These are phyloP conservation scores for Chironomus tentans DNA, from an alignment of 2,888 invertebrate genomes.

Conservation along the genomic window DNA sequence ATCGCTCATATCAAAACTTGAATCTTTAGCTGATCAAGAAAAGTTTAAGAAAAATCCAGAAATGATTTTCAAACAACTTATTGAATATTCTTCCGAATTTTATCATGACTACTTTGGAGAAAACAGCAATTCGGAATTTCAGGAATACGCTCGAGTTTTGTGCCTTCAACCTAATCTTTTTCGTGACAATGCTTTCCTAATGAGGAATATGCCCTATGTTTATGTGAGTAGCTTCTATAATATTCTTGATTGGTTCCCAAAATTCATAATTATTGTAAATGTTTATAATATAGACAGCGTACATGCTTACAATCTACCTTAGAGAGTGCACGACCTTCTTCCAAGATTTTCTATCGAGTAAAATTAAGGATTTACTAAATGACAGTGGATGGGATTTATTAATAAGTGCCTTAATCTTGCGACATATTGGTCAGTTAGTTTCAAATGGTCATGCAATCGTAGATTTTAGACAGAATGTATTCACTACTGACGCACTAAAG, in stretches of 20 bases:
- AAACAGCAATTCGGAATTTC: neutral
- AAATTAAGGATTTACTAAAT: constrained; percentile 34
- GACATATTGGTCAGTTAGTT: constrained; percentile 70
- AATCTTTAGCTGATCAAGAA: neutral
- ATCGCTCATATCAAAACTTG: neutral
- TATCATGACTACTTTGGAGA: constrained; percentile 9
- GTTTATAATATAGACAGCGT: constrained; percentile 48
- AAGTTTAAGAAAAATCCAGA: constrained; percentile 5
- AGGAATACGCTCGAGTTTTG: constrained; percentile 8
- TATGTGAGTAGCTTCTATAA: constrained; percentile 22
- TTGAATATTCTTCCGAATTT: neutral
- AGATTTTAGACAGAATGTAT: constrained; percentile 31
- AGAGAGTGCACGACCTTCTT: constrained; percentile 57
- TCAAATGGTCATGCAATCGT: constrained; percentile 66
- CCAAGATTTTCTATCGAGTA: constrained; percentile 42
- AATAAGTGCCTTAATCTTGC: constrained; percentile 58
- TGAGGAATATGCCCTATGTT: neutral
- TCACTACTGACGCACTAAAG: constrained; percentile 6
- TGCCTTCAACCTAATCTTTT: constrained; percentile 13
- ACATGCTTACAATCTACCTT: constrained; percentile 57
- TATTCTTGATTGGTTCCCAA: constrained; percentile 14
- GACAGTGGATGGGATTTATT: constrained; percentile 42
- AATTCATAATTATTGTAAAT: constrained; percentile 6
- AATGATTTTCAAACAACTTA: constrained; percentile 9
- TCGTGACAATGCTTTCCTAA: neutral